phyloP scores from a whole-genome alignment of 1,140 invertebrate genomes.

The Papilio glaucus region DNA sequence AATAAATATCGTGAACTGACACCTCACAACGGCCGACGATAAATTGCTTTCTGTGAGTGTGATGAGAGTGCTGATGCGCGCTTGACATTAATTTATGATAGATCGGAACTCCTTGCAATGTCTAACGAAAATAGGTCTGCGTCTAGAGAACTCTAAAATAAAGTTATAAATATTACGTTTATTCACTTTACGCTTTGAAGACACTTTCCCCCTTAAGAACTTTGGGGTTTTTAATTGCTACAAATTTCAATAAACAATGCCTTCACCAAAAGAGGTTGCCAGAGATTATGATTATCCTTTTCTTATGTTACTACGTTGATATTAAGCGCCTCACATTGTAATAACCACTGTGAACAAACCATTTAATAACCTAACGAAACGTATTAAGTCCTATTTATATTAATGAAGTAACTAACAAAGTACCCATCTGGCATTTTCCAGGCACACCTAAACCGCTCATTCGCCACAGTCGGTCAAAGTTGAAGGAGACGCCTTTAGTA shows the following conservation, averaged over 20 bases:
- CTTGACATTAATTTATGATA: slow-evolving; percentile 10
- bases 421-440: slow-evolving; percentile 56
- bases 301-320: background rate
- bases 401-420: background rate
- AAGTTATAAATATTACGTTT: background rate
- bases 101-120: slow-evolving; percentile 2
- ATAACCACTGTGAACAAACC: too few relatives aligned
- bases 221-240: background rate
- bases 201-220: background rate
- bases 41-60: slow-evolving; percentile 18
- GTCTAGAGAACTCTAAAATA: background rate
- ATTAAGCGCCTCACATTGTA: too few relatives aligned
- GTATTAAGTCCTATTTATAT: background rate
- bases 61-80: slow-evolving; percentile 11
- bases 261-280: too few relatives aligned
- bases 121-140: slow-evolving; percentile 2
- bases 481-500: slow-evolving; percentile 74
- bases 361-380: too few relatives aligned
- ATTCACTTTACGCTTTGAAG: background rate
- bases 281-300: too few relatives aligned
- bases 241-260: too few relatives aligned
- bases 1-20: slow-evolving; percentile 24
- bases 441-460: slow-evolving; percentile 77
- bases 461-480: slow-evolving; percentile 78
- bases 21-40: slow-evolving; percentile 1